Conservation (phyloP, 2,888 invertebrate species). For the Pheosia tremula region DNA sequence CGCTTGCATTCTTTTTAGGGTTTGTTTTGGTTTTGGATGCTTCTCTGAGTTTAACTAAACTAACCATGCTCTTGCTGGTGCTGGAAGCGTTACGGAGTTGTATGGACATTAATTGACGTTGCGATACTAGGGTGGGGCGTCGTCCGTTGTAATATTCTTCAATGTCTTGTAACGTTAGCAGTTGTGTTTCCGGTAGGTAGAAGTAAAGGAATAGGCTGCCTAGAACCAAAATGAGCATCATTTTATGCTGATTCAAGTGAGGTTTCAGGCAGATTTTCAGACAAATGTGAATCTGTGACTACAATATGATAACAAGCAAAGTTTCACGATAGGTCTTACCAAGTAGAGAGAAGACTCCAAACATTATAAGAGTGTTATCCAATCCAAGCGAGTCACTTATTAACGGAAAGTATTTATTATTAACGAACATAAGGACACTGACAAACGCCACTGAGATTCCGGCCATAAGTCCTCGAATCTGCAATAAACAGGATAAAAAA, state of each 20-base stretch:
- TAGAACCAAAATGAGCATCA: conserved; percentile 33
- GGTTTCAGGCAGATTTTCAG: no score
- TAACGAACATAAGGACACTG: conserved; percentile 48
- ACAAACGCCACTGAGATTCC: conserved; percentile 79
- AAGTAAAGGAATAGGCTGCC: conserved; percentile 82
- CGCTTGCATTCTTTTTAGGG: background rate
- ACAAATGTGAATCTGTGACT: no score
- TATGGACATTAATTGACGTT: conserved; percentile 43
- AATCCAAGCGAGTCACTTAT: conserved; percentile 43
- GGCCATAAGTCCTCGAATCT: conserved; percentile 85
- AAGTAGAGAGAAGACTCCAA: conserved; percentile 49
- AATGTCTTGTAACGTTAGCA: conserved; percentile 86
- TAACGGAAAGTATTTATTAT: conserved; percentile 44
- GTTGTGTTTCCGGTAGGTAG: conserved; percentile 86
- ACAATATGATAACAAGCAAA: background rate
- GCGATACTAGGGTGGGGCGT: conserved; percentile 68
- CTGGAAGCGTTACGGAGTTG: conserved; percentile 25
- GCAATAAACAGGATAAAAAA: conserved; percentile 30
- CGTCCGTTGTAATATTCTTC: conserved; percentile 86
- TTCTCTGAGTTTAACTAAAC: background rate
- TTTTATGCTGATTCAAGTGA: no score
- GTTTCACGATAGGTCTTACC: conserved; percentile 40
- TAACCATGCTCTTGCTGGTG: conserved; percentile 9
- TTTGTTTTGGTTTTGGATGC: background rate
- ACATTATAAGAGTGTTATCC: conserved; percentile 37